Base-by-base conservation (phyloP, 2,888 invertebrate genomes). In the Meiosimyza platycephala region DNA sequence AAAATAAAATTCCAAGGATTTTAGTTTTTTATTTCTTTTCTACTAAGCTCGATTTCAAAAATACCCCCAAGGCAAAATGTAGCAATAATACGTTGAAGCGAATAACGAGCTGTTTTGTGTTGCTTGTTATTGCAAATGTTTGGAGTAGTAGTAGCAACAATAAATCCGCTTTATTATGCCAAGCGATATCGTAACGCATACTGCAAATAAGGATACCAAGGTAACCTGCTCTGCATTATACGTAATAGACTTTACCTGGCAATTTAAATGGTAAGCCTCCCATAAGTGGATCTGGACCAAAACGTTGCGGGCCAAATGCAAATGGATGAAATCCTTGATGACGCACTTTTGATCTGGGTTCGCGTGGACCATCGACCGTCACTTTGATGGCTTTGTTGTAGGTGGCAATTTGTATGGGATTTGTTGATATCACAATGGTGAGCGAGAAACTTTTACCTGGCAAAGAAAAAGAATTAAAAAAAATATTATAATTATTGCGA, bases 311-410 rank as follows among this genome's bases (percentile, higher is more conserved):
- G 74, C 95, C 95, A 85, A 95, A 95, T 82, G 95, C 95, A 88
- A 95, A 95, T 74, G 95, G 95, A 88, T 95, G 95, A 88, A 95
- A 95, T 76, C 93, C 93, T 83, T 94, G 95, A 85, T 95, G 95
- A 76, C 95, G 90, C 78, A 95, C 94, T 90, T 97, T 97, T 79
- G 96, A 97, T 82, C 98, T 89, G 12, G 99, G 98, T 88, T 99
- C 99, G 78, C 99, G 90, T 0, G 99, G 99, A 71, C 99, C 99
- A 85, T 99, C 99, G 75, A 99, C 99, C 2, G 99, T 99, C 82
- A 99, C 98, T 90, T 99, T 99, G 88, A 99, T 99, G 75, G 98
- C 98, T 88, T 98, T 98, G 85, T 92, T 93, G 87, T 98, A 98
- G n/a, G 98, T 96, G 74, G 96, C 95, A 77, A 99, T 93, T 90